Evolutionary conservation across 2,113 vertebrate genomes (phyloP).

Genomic region (Suricata suricatta): DNA sequence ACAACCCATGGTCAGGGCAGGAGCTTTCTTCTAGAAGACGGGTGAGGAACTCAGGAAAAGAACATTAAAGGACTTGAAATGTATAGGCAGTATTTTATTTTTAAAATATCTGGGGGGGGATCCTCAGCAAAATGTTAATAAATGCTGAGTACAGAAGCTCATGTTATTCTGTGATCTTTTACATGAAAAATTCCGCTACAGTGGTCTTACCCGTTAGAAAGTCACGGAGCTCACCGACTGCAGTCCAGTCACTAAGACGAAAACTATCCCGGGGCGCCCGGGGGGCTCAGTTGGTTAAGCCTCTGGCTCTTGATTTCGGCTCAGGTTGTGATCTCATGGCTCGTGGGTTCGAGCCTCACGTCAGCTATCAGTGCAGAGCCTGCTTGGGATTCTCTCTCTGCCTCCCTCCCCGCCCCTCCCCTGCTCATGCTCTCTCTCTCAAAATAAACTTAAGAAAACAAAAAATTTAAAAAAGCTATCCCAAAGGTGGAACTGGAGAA

Average conservation of each 20-base stretch:
- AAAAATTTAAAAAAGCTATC: background rate
- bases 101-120: background rate
- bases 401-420: too few species aligned
- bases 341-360: too few species aligned
- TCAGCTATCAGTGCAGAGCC: too few species aligned
- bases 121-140: background rate
- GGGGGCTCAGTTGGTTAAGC: too few species aligned
- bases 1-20: background rate
- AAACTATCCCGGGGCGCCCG: background rate
- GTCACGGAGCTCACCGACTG: background rate
- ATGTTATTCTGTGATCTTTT: background rate
- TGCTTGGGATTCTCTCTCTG: too few species aligned
- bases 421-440: too few species aligned
- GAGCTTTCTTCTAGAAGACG: background rate
- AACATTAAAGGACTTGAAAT: background rate
- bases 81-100: background rate
- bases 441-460: too few species aligned
- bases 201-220: background rate
- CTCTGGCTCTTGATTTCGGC: too few species aligned
- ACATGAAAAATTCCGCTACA: background rate
- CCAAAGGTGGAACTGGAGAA: background rate
- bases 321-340: too few species aligned
- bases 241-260: background rate
- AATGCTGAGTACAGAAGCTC: background rate
- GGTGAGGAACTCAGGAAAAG: background rate